phyloP scores from a whole-genome alignment of 2,113 vertebrate genomes.

The Oreocharis arfaki region DNA sequence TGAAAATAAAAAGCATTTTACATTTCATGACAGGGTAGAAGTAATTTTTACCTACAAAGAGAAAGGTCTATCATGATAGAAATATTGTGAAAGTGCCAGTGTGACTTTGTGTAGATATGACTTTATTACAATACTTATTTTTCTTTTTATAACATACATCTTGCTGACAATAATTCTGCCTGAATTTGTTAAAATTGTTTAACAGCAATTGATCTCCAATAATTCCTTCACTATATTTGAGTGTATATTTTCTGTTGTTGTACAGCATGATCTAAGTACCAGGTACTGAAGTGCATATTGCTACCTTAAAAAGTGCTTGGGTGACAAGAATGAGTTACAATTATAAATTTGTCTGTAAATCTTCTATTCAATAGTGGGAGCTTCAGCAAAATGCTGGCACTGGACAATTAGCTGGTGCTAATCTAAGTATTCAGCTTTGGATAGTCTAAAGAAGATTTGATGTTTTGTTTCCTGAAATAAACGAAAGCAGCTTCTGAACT shows the following conservation, averaged over 20 bases:
- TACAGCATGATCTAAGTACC: background rate
- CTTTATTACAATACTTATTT: background rate
- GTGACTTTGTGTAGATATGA: background rate
- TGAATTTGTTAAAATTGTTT: background rate
- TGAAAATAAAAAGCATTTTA: background rate
- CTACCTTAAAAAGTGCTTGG: background rate
- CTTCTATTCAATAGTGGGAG: background rate
- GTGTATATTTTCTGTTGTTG: background rate
- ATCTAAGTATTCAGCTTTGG: slow-evolving; percentile 13
- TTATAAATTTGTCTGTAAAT: slow-evolving; percentile 9
- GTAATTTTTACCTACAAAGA: background rate
- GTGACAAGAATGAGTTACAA: slow-evolving; percentile 26
- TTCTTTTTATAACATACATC: background rate
- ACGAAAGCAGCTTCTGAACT: slow-evolving; percentile 56
- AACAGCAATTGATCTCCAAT: background rate
- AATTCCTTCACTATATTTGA: background rate
- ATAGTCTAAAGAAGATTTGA: slow-evolving; percentile 11
- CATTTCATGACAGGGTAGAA: background rate
- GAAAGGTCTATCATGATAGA: background rate
- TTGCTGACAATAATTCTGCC: background rate
- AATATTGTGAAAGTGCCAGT: background rate
- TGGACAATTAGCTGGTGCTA: slow-evolving; percentile 3
- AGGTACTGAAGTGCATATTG: background rate
- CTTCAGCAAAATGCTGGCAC: slow-evolving; percentile 3
- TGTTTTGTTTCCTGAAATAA: slow-evolving; percentile 59